These are phyloP conservation scores for Dendrolimus houi DNA, from an alignment of 2,888 invertebrate species.

Conservation along the genomic window DNA sequence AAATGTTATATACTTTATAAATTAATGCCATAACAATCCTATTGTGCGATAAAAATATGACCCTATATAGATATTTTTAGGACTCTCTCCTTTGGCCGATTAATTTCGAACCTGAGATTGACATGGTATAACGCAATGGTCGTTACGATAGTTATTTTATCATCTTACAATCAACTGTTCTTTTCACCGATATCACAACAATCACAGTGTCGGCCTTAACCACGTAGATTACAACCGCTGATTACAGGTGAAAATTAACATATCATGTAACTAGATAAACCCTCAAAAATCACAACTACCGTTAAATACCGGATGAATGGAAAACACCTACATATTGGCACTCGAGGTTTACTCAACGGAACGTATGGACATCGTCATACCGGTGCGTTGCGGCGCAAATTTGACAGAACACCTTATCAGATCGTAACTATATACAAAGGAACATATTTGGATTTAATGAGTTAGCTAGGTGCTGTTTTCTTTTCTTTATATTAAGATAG, in stretches of 20 bases:
- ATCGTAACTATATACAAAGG: not conserved
- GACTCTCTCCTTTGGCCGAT: too few relatives aligned
- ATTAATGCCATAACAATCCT: too few relatives aligned
- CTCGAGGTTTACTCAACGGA: not conserved
- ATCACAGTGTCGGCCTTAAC: not conserved
- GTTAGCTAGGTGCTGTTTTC: not conserved
- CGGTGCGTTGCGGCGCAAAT: not conserved
- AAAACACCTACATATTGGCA: not conserved
- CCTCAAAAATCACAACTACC: not conserved
- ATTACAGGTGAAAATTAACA: not conserved
- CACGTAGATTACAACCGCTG: not conserved
- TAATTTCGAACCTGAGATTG: too few relatives aligned
- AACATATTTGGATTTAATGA: not conserved
- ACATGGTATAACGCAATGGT: too few relatives aligned
- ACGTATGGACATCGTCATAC: not conserved
- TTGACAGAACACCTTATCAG: not conserved
- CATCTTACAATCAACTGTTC: not conserved
- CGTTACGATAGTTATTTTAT: not conserved
- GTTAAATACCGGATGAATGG: not conserved
- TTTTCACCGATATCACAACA: not conserved
- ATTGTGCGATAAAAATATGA: too few relatives aligned
- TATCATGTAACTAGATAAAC: not conserved
- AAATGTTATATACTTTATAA: too few relatives aligned
- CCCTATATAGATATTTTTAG: too few relatives aligned
- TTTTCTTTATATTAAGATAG: too few relatives aligned